Conservation (phyloP, 1,140 invertebrate species). For the Drosophila ananassae region DNA sequence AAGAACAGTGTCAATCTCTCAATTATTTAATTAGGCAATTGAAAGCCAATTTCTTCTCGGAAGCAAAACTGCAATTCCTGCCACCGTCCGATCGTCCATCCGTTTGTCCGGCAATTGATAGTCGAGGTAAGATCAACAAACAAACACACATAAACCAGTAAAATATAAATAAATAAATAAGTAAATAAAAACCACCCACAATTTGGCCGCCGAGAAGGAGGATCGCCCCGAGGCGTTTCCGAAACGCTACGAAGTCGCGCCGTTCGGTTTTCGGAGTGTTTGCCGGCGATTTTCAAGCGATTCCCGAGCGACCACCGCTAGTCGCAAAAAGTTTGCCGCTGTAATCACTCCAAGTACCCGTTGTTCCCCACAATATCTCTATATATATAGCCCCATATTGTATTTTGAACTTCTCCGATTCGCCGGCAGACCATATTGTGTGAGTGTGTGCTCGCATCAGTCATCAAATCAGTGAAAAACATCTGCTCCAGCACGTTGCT, state of each 20-base stretch:
- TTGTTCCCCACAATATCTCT: constrained; percentile 16
- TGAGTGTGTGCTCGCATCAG: constrained; percentile 23
- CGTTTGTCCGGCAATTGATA: constrained; percentile 56
- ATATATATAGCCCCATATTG: not conserved
- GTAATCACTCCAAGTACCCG: constrained; percentile 64
- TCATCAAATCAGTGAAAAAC: constrained; percentile 48
- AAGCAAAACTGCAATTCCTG: constrained; percentile 33
- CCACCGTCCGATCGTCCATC: constrained; percentile 5
- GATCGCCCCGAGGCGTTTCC: constrained; percentile 1
- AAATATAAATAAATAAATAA: constrained; percentile 21
- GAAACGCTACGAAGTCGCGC: constrained; percentile 5
- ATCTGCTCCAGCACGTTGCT: constrained; percentile 61
- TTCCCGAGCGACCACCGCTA: constrained; percentile 41
- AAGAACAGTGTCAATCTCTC: constrained; percentile 56
- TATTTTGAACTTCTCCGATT: constrained; percentile 1
- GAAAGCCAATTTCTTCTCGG: constrained; percentile 40
- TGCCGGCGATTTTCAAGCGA: constrained; percentile 38
- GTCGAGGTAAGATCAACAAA: constrained; percentile 63
- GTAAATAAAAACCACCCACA: constrained; percentile 1
- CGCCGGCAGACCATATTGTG: constrained; percentile 25
- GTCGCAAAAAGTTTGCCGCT: constrained; percentile 75
- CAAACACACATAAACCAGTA: constrained; percentile 34
- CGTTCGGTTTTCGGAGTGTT: constrained; percentile 48
- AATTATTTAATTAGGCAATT: constrained; percentile 81
- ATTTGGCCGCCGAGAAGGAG: not conserved